These are phyloP conservation scores for Laticauda colubrina DNA, from an alignment of 2,113 vertebrate genomes.

Conservation along the genomic window DNA sequence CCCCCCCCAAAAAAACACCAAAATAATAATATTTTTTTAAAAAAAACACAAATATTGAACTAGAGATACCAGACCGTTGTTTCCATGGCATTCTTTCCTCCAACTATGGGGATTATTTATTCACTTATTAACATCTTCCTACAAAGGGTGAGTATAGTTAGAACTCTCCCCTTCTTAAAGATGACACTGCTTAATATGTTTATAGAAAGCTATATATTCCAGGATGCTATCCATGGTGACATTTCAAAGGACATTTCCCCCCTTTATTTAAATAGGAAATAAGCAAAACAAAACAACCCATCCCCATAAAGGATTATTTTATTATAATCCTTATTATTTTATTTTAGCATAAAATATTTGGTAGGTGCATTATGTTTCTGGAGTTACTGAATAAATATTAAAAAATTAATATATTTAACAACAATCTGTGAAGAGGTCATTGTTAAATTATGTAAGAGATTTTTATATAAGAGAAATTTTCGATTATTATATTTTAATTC, in stretches of 20 bases:
- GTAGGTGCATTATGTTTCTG: slow-evolving; percentile 23
- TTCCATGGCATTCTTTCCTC: slow-evolving; percentile 27
- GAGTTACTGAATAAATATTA: slow-evolving; percentile 28
- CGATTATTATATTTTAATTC: slow-evolving; percentile 21
- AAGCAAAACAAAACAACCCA: background rate
- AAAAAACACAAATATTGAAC: slow-evolving; percentile 41
- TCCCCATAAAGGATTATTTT: rapidly evolving
- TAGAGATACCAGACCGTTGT: slow-evolving; percentile 32
- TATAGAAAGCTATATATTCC: background rate
- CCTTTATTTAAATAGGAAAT: background rate
- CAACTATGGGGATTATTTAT: slow-evolving; percentile 24
- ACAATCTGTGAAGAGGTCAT: background rate
- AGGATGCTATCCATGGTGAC: background rate
- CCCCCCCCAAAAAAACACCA: slow-evolving; percentile 1
- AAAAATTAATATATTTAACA: slow-evolving; percentile 46
- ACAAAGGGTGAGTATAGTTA: background rate
- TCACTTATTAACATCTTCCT: slow-evolving; percentile 27
- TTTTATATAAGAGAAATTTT: background rate
- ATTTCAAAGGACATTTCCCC: background rate
- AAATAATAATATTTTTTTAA: background rate
- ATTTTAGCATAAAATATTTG: background rate
- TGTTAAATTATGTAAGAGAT: background rate
- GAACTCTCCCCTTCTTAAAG: background rate
- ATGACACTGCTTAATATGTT: background rate
- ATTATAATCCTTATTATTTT: too few species aligned